phyloP scores from a whole-genome alignment of 2,888 invertebrate genomes.

The Galerucella nymphaeae region DNA sequence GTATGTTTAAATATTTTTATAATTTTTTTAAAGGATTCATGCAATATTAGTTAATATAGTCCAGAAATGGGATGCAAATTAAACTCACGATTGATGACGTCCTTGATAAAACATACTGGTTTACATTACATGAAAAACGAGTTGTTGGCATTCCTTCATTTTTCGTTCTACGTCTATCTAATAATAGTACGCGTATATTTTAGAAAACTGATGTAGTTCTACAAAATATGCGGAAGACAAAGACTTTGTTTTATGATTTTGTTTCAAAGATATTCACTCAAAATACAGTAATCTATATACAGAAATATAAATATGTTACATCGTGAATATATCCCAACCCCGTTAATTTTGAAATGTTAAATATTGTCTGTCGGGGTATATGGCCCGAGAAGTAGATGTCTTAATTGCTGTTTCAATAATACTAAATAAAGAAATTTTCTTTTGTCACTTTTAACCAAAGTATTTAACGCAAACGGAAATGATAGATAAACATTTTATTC shows the following conservation, averaged over 20 bases:
- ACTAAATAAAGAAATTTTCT: neutral
- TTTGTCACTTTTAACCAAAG: too few species aligned
- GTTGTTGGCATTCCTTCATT: constrained; percentile 23
- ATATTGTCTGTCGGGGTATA: too few species aligned
- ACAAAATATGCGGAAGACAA: constrained; percentile 20
- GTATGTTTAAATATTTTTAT: too few species aligned
- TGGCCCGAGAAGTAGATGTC: too few species aligned
- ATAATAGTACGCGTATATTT: constrained; percentile 18
- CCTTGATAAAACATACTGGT: constrained; percentile 21
- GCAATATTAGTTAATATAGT: constrained; percentile 3
- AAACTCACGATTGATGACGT: neutral
- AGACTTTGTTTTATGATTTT: neutral
- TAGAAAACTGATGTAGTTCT: constrained; percentile 13
- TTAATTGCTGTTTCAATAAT: too few species aligned
- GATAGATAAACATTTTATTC: too few species aligned
- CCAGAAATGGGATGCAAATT: constrained; percentile 12
- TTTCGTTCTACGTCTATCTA: constrained; percentile 14
- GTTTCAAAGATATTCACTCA: neutral
- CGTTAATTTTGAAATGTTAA: too few species aligned
- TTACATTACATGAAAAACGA: constrained; percentile 21
- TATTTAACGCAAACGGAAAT: too few species aligned
- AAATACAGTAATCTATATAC: too few species aligned
- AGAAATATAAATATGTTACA: too few species aligned
- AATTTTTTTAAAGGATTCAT: too few species aligned
- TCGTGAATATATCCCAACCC: too few species aligned